Conservation (phyloP, 2,888 invertebrate species). For the Drosophila melanocephala region DNA sequence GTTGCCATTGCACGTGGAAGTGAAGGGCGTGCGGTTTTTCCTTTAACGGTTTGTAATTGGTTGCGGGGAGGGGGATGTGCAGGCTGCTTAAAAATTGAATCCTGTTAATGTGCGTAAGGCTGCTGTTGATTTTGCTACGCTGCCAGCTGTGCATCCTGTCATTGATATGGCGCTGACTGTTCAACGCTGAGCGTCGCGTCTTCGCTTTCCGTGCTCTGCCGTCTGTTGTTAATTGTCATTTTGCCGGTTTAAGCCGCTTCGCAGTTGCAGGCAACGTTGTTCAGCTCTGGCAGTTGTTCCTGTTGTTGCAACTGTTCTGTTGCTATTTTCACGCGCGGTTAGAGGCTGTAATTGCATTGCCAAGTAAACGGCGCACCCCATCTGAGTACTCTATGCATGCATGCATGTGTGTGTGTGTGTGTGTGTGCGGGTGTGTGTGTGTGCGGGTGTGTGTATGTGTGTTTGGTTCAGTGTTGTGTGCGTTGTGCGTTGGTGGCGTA, state of each 20-base stretch:
- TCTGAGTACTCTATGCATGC: conserved; percentile 23
- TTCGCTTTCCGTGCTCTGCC: conserved; percentile 39
- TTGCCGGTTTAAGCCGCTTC: conserved; percentile 70
- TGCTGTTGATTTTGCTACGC: conserved; percentile 3
- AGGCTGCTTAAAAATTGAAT: conserved; percentile 55
- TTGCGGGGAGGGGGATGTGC: neutral
- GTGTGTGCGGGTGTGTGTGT: conserved; percentile 18
- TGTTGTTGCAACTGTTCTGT: conserved; percentile 28
- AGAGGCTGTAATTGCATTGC: conserved; percentile 79
- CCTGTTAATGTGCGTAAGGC: conserved; percentile 73
- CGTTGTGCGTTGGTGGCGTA: conserved; percentile 66
- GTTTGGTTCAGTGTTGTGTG: conserved; percentile 19
- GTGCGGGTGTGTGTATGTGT: conserved; percentile 16
- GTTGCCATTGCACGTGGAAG: conserved; percentile 71
- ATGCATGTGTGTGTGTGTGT: conserved; percentile 9
- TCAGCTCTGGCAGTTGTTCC: conserved; percentile 21
- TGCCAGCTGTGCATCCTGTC: conserved; percentile 48
- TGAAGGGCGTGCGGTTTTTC: conserved; percentile 66
- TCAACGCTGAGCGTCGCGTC: conserved; percentile 20
- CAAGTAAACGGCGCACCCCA: conserved; percentile 75
- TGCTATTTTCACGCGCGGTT: conserved; percentile 77
- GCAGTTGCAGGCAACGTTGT: conserved; percentile 41
- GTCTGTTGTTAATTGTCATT: conserved; percentile 78
- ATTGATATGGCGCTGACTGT: conserved; percentile 66
- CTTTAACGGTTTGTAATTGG: conserved; percentile 48